A percentile compares a stretch with the other conserved stretches of the same genome.
Conservation (phyloP, 2,797 vertebrate genomes). For the Clarias pachynema region DNA sequence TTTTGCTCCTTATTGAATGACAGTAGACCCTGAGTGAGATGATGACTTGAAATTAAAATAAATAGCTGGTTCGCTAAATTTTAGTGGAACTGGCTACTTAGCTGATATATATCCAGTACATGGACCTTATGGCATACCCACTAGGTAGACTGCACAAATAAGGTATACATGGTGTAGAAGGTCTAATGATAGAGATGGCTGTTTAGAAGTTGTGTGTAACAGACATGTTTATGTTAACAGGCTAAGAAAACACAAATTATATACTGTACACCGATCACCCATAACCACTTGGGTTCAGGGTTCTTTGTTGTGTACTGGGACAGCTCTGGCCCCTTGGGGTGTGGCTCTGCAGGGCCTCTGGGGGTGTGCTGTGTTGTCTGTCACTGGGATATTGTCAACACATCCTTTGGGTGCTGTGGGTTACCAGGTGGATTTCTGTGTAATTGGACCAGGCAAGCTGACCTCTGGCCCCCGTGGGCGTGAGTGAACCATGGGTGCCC, state of each 20-base stretch:
- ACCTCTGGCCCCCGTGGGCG: too few relatives aligned
- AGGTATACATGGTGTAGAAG: background rate
- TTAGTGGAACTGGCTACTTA: background rate
- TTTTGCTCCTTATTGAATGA: background rate
- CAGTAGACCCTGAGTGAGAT: background rate
- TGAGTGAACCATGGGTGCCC: too few relatives aligned
- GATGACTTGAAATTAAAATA: constrained; percentile 1
- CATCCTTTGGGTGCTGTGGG: too few relatives aligned
- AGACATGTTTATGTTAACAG: background rate
- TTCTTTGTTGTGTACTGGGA: too few relatives aligned
- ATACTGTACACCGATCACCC: background rate
- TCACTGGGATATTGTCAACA: too few relatives aligned
- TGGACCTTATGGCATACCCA: background rate
- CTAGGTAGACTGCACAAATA: background rate
- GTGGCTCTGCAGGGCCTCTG: too few relatives aligned
- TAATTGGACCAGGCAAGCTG: too few relatives aligned
- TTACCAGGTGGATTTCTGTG: too few relatives aligned
- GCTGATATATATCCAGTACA: background rate
- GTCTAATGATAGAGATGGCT: background rate
- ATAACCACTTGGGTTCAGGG: too few relatives aligned
- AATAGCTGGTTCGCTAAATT: background rate
- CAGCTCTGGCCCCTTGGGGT: too few relatives aligned
- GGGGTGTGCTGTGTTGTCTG: too few relatives aligned
- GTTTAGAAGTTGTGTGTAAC: background rate
- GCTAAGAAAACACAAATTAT: background rate